Evolutionary conservation across 37 sponge, comb jelly and placozoan species (phyloP), one percentile per base, ranked within the genome.

Genomic region (Aphrocallistes beatrix): DNA sequence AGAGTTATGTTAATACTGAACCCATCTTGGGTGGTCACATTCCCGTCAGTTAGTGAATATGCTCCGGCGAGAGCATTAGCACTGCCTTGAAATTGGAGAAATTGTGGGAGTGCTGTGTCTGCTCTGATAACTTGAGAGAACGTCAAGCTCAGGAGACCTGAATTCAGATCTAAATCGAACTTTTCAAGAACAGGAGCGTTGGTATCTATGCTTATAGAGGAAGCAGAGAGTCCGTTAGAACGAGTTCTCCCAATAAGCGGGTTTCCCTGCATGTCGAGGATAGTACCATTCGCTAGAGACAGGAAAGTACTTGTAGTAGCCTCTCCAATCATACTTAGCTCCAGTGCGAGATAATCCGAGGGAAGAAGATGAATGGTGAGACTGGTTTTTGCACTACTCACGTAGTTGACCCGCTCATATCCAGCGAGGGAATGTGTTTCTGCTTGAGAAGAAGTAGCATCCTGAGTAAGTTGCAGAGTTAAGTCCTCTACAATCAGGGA

Each of bases 41-140:
- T 51, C 32, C 93, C 93, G 42, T 89, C 91, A 82, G 90, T 89
- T 0, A 95, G 87, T 23, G 9, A 47, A 37, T 93, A 91, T 0
- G 51, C 48, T 0, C 37, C 75, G 3, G 32, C 34, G n/a, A 30
- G 10, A 32, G 28, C 75, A 13, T 60, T 30, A 19, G n/a, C n/a
- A 60, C n/a, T 60, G 25, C 75, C 75, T 13, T 60, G 75, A 25
- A 60, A 30, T 13, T 60, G 75, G 8, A 60, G 75, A 13, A 32
- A 60, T 13, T 60, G 75, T 25, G 75, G 75, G 75, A 60, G 75
- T 19, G 75, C 75, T 6, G 86, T 82, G 9, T 37, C 36, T 16
- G 75, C 86, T 38, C 75, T 32, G 1, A 86, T 81, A 16, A 83
- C 86, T 13, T 37, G 38, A 86, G 37, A 30, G 82, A 82, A 86